Conservation (phyloP, 2,797 vertebrate genomes). For the Monodelphis domestica region DNA sequence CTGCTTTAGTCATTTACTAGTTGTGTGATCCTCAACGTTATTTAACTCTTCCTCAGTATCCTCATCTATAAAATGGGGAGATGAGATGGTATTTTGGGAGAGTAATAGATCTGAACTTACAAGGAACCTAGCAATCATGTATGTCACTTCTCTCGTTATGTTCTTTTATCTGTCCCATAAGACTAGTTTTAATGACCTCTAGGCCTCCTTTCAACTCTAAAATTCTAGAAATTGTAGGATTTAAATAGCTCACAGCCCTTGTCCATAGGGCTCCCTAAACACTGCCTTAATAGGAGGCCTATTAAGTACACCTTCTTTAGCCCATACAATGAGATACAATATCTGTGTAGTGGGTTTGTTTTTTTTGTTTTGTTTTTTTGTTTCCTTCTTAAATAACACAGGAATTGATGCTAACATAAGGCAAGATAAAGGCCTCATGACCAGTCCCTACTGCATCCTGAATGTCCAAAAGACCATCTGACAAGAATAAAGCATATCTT, state of each 20-base stretch:
- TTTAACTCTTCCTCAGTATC: not conserved
- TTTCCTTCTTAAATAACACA: conserved; percentile 26
- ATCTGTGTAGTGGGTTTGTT: not conserved
- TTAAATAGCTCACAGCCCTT: not conserved
- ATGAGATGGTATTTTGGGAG: not conserved
- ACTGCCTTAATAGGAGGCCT: not conserved
- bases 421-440: conserved; percentile 1
- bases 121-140: not conserved
- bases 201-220: not conserved
- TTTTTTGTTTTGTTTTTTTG: conserved; percentile 31
- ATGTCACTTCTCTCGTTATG: not conserved
- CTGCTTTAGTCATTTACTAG: not conserved
- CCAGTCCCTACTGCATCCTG: not conserved
- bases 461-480: not conserved
- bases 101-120: not conserved
- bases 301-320: not conserved
- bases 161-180: not conserved
- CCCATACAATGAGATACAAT: not conserved
- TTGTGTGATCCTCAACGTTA: not conserved
- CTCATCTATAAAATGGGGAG: not conserved
- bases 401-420: not conserved
- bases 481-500: not conserved
- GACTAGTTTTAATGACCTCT: not conserved
- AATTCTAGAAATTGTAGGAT: not conserved
- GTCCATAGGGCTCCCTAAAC: not conserved